These are phyloP conservation scores for Sphinx pinastri DNA, from an alignment of 2,888 invertebrate species.

Conservation along the genomic window DNA sequence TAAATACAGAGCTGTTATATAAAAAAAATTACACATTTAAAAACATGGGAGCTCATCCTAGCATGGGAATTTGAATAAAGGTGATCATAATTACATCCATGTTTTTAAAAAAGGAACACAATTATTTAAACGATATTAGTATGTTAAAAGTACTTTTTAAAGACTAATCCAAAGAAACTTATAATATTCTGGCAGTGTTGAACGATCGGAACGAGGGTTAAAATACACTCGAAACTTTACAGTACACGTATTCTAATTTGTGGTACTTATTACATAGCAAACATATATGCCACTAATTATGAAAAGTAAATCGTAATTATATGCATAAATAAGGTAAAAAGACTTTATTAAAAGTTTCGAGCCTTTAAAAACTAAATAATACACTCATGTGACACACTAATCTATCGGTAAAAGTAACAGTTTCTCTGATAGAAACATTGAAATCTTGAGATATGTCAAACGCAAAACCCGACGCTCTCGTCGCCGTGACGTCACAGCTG, in stretches of 20 bases:
- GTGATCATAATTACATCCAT: too few relatives aligned
- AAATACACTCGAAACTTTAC: conserved; percentile 8
- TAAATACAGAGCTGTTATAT: too few relatives aligned
- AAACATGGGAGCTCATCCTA: too few relatives aligned
- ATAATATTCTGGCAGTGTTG: not conserved
- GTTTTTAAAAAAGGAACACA: too few relatives aligned
- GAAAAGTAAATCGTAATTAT: not conserved
- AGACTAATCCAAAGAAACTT: too few relatives aligned
- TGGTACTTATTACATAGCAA: conserved; percentile 29
- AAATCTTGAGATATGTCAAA: conserved; percentile 27
- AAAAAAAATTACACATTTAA: too few relatives aligned
- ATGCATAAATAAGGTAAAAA: not conserved
- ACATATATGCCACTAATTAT: conserved; percentile 8
- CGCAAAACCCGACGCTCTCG: not conserved
- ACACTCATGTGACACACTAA: not conserved
- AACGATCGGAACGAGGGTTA: not conserved
- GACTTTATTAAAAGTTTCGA: conserved; percentile 2
- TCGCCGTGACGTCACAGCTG: conserved; percentile 26
- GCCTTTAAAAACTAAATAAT: conserved; percentile 25
- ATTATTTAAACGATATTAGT: too few relatives aligned
- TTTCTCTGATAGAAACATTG: not conserved
- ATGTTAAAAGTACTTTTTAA: too few relatives aligned
- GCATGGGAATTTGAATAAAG: too few relatives aligned
- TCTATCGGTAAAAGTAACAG: not conserved
- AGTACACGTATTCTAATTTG: conserved; percentile 27